Evolutionary conservation across 2,797 vertebrate genomes (phyloP).

Genomic region (Sylvilagus floridanus): DNA sequence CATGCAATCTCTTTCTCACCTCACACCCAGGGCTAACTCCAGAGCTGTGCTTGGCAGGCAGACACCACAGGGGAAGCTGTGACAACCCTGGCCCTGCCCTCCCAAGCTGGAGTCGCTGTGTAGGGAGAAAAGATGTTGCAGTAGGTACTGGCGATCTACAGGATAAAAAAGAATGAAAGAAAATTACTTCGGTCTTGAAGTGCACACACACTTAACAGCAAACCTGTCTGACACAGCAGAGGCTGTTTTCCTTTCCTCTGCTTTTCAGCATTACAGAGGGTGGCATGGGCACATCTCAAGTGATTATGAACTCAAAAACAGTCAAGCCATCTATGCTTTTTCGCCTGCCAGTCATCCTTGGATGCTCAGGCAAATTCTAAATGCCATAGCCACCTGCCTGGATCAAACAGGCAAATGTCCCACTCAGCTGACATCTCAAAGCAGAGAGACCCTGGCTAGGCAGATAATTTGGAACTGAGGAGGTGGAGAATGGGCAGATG

Average conservation of each 20-base stretch:
- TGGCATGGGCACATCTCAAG: conserved; percentile 64
- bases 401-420: conserved; percentile 61
- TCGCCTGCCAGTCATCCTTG: conserved; percentile 81
- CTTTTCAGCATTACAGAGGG: conserved; percentile 81
- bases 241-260: conserved; percentile 82
- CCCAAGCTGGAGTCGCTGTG: conserved; percentile 94
- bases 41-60: conserved; percentile 93
- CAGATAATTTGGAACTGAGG: neutral
- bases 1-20: conserved; percentile 94
- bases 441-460: neutral
- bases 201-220: conserved; percentile 91
- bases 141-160: conserved; percentile 94
- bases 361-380: conserved; percentile 52
- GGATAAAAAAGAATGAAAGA: conserved; percentile 92
- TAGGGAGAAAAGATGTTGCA: conserved; percentile 94
- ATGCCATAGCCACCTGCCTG: conserved; percentile 79
- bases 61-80: conserved; percentile 94
- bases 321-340: conserved; percentile 33
- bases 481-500: conserved; percentile 46
- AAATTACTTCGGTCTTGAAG: conserved; percentile 92
- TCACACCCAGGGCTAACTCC: conserved; percentile 94
- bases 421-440: conserved; percentile 27
- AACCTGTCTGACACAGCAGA: conserved; percentile 87
- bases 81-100: conserved; percentile 93
- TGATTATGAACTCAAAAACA: conserved; percentile 81